Percentiles rank a stretch among this genome's conserved stretches.
phyloP scores from a whole-genome alignment of 2,888 invertebrate species.

The Leptinotarsa haldemani region DNA sequence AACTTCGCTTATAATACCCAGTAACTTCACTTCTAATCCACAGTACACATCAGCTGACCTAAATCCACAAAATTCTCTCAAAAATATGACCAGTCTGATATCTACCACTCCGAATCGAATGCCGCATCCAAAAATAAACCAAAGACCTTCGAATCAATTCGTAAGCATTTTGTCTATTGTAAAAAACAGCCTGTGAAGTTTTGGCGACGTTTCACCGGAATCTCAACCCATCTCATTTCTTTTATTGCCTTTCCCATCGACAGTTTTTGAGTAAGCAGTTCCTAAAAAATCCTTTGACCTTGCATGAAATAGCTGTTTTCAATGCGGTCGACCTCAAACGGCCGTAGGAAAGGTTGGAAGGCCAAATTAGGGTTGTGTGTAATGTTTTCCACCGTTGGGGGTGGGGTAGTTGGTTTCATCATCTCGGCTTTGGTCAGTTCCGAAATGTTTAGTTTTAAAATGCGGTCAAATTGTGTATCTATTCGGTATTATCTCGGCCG shows the following conservation, averaged over 20 bases:
- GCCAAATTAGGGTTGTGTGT: constrained; percentile 61
- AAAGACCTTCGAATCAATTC: constrained; percentile 34
- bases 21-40: not conserved
- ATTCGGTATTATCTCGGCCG: not conserved
- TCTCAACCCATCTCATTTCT: constrained; percentile 51
- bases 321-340: constrained; percentile 53
- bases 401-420: constrained; percentile 32
- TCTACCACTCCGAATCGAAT: not conserved
- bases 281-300: constrained; percentile 54
- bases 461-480: constrained; percentile 23
- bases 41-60: not conserved
- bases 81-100: constrained; percentile 8
- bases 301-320: constrained; percentile 48
- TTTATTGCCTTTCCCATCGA: constrained; percentile 51
- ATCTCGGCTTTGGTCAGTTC: constrained; percentile 36
- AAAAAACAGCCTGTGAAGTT: constrained; percentile 46
- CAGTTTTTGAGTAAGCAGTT: constrained; percentile 45
- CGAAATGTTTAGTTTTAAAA: constrained; percentile 27
- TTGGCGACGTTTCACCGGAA: constrained; percentile 45
- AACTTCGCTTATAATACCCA: not conserved
- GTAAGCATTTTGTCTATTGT: constrained; percentile 40
- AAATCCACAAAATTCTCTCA: constrained; percentile 6
- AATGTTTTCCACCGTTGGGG: constrained; percentile 51
- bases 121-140: constrained; percentile 26
- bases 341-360: constrained; percentile 50